A percentile compares a stretch with the other conserved stretches of the same genome.
Evolutionary conservation across 92 coral and sea anemone genomes (phyloP).

Genomic region (Siderastrea siderea): DNA sequence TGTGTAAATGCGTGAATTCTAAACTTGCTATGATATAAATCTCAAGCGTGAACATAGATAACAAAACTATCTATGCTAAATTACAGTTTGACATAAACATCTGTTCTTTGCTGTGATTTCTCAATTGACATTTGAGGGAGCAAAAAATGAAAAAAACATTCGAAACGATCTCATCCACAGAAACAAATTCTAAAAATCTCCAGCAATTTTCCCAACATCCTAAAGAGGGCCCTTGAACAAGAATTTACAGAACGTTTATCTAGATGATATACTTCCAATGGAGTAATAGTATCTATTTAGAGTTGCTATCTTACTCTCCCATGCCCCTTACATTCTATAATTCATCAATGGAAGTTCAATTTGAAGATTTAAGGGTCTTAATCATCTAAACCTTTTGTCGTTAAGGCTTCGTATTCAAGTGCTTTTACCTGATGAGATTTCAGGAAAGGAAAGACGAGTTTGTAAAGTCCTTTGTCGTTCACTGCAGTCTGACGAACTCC

Average conservation of each 20-base stretch:
- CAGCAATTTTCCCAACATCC: background rate
- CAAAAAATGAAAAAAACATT: background rate
- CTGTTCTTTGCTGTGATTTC: background rate
- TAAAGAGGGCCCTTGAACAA: background rate
- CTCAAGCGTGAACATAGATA: background rate
- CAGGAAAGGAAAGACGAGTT: constrained; percentile 85
- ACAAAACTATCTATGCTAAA: background rate
- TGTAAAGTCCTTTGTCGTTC: constrained; percentile 79
- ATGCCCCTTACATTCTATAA: background rate
- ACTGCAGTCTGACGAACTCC: constrained; percentile 92
- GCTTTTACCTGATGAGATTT: constrained; percentile 71
- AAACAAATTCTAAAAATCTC: background rate
- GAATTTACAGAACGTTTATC: constrained; percentile 11
- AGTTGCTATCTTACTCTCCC: too few relatives aligned
- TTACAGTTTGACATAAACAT: constrained; percentile 7
- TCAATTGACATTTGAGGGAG: background rate
- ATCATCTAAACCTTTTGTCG: background rate
- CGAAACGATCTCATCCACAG: background rate
- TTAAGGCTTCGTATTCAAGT: background rate
- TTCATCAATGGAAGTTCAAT: background rate
- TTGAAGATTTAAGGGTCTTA: background rate
- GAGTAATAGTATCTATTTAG: too few relatives aligned
- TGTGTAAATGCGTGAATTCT: background rate
- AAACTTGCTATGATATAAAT: background rate
- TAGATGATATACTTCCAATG: background rate